Percentiles rank a stretch among this genome's conserved stretches.
Conservation (phyloP, 35 echinoderm and acorn worm species). For the Heliocidaris erythrogramma region DNA sequence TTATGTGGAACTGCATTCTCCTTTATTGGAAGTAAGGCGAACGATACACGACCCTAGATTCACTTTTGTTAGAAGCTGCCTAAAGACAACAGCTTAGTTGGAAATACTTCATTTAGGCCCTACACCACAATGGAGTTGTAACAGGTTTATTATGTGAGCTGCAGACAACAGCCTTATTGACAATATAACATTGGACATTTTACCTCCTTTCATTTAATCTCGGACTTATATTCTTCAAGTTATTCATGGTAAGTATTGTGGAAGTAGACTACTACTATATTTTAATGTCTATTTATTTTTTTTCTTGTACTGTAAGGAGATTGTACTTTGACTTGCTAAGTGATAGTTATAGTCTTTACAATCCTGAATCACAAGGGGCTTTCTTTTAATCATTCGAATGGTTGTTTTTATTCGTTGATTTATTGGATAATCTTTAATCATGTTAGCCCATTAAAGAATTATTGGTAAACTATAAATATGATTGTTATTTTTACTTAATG, state of each 20-base stretch:
- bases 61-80: not conserved
- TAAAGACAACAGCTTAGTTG: not conserved
- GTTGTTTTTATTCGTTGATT: not conserved
- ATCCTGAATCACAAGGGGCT: not conserved
- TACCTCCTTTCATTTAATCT: not conserved
- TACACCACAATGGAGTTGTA: not conserved
- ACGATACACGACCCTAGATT: not conserved
- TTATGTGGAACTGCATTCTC: not conserved
- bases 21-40: not conserved
- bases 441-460: too few relatives aligned
- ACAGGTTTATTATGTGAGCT: conserved; percentile 10
- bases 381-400: not conserved
- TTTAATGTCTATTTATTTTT: not conserved
- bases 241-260: not conserved
- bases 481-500: too few relatives aligned
- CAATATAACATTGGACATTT: not conserved
- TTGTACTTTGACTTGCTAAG: not conserved
- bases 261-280: not conserved
- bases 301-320: not conserved
- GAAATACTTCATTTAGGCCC: not conserved
- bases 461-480: too few relatives aligned
- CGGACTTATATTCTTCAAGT: not conserved
- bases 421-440: too few relatives aligned
- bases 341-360: too few relatives aligned
- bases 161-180: not conserved